Evolutionary conservation across 2,888 invertebrate species (phyloP).

Genomic region (Orthosia gothica): DNA sequence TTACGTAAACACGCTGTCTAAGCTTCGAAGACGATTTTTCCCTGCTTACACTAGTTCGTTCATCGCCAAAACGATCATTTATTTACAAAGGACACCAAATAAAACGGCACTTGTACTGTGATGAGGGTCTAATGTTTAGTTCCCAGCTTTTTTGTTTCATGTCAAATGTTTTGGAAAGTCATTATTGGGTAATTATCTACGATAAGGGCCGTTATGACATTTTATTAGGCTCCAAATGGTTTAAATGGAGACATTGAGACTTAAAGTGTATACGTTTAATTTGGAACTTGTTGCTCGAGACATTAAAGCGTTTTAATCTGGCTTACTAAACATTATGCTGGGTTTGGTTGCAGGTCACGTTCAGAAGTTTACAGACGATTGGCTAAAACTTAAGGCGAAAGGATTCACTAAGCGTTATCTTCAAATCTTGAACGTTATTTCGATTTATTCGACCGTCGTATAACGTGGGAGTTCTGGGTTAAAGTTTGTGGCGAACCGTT

Average conservation of each 20-base stretch:
- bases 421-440: slow-evolving; percentile 51
- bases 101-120: slow-evolving; percentile 64
- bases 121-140: slow-evolving; percentile 71
- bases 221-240: slow-evolving; percentile 53
- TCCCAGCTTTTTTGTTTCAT: slow-evolving; percentile 61
- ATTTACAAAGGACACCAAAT: slow-evolving; percentile 66
- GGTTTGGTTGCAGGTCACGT: slow-evolving; percentile 56
- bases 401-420: slow-evolving; percentile 57
- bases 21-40: slow-evolving; percentile 84
- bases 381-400: slow-evolving; percentile 48
- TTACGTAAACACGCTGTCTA: slow-evolving; percentile 87
- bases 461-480: slow-evolving; percentile 42
- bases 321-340: slow-evolving; percentile 45
- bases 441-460: slow-evolving; percentile 54
- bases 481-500: slow-evolving; percentile 55
- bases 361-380: slow-evolving; percentile 52
- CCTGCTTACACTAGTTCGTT: slow-evolving; percentile 73
- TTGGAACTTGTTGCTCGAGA: slow-evolving; percentile 62
- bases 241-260: slow-evolving; percentile 40
- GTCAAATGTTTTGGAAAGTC: slow-evolving; percentile 67
- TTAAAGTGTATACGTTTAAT: slow-evolving; percentile 41
- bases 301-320: slow-evolving; percentile 50
- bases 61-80: slow-evolving; percentile 70
- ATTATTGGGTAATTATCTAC: slow-evolving; percentile 66
- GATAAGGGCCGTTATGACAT: slow-evolving; percentile 53